These are phyloP conservation scores for Sabellastarte sp. DNA, from an alignment of 2,888 invertebrate species.

Conservation along the genomic window DNA sequence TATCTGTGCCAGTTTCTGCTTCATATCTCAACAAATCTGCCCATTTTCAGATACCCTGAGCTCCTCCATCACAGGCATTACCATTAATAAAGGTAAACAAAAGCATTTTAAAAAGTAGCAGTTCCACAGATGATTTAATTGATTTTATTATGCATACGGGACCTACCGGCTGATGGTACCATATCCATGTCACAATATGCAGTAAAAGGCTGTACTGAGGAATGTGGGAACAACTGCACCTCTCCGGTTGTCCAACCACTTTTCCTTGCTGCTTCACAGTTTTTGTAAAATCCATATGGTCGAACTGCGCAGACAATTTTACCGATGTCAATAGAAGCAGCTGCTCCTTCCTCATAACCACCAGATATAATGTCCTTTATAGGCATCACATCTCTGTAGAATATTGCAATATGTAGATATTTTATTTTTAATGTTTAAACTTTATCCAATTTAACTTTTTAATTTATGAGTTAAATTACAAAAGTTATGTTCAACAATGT, in stretches of 20 bases:
- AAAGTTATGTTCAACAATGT: not conserved
- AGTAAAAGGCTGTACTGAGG: constrained; percentile 35
- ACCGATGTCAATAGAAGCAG: not conserved
- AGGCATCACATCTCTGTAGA: not conserved
- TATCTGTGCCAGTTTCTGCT: too few relatives aligned
- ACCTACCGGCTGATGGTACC: constrained; percentile 31
- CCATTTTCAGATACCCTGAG: too few relatives aligned
- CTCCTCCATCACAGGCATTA: too few relatives aligned
- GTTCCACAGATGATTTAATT: too few relatives aligned
- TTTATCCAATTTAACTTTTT: not conserved
- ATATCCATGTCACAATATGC: constrained; percentile 43
- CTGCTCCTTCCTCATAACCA: not conserved
- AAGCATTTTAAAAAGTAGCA: too few relatives aligned
- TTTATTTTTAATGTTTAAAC: not conserved
- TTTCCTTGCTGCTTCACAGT: constrained; percentile 37
- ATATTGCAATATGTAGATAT: not conserved
- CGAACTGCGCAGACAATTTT: not conserved
- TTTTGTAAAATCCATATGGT: not conserved
- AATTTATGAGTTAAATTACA: not conserved
- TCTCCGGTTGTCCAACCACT: constrained; percentile 33
- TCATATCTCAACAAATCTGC: too few relatives aligned
- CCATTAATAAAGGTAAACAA: too few relatives aligned
- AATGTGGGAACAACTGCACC: constrained; percentile 35
- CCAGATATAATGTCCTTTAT: not conserved
- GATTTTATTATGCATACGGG: too few relatives aligned